These are phyloP conservation scores for Asarcornis scutulata DNA, from an alignment of 2,113 vertebrate genomes.

Conservation along the genomic window DNA sequence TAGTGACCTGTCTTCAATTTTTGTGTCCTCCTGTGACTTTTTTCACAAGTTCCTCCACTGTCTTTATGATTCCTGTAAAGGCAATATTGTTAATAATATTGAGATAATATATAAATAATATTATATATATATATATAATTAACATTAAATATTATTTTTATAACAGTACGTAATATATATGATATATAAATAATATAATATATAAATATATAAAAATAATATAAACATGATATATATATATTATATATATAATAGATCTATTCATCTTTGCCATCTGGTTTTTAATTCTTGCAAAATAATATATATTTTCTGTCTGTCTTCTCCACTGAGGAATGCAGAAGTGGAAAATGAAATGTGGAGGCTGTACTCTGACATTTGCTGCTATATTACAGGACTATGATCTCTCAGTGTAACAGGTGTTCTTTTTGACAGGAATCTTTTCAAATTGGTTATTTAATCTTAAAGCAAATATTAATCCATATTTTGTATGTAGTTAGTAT, in stretches of 20 bases:
- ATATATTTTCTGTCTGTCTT: background rate
- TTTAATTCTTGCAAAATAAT: background rate
- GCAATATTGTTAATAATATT: background rate
- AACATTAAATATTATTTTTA: too few relatives aligned
- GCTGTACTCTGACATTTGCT: background rate
- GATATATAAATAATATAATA: too few relatives aligned
- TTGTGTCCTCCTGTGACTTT: background rate
- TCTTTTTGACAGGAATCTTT: background rate
- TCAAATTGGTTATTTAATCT: background rate
- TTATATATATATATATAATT: too few relatives aligned
- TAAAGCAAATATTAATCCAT: background rate
- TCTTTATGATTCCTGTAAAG: background rate
- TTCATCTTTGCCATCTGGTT: background rate
- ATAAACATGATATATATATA: too few relatives aligned
- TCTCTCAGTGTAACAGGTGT: fast-evolving
- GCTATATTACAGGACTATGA: background rate
- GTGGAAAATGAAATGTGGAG: background rate
- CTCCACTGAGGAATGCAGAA: background rate
- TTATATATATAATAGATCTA: background rate
- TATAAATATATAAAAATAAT: too few relatives aligned
- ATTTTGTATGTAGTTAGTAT: background rate
- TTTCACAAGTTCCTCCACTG: background rate
- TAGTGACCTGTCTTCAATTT: background rate
- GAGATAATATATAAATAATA: too few relatives aligned
- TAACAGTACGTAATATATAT: background rate